Conservation (phyloP, 1,140 invertebrate species). For the Cecropterus lyciades region DNA sequence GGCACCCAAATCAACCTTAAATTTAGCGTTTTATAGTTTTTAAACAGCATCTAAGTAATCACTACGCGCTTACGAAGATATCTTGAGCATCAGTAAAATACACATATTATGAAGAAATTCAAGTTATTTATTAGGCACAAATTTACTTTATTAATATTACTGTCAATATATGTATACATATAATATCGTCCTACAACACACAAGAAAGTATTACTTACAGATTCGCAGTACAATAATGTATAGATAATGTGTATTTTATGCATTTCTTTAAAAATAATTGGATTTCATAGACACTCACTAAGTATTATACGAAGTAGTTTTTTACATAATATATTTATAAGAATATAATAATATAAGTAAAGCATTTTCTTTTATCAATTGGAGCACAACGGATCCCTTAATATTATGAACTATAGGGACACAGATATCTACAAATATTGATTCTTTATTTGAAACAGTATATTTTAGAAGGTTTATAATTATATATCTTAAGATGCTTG, state of each 20-base stretch:
- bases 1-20: constrained; percentile 65
- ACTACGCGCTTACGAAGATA: constrained; percentile 78
- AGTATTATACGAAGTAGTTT: constrained; percentile 71
- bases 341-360: constrained; percentile 83
- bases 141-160: constrained; percentile 68
- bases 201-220: constrained; percentile 65
- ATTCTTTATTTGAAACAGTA: constrained; percentile 71
- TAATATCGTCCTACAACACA: constrained; percentile 72
- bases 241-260: constrained; percentile 69
- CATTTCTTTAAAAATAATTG: constrained; percentile 74
- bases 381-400: constrained; percentile 77
- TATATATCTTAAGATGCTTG: constrained; percentile 67
- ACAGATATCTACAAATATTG: constrained; percentile 75
- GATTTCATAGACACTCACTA: constrained; percentile 80
- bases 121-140: constrained; percentile 80
- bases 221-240: constrained; percentile 63
- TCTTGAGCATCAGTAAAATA: constrained; percentile 81
- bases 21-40: constrained; percentile 53
- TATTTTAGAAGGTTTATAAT: constrained; percentile 67
- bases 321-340: constrained; percentile 83
- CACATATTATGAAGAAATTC: constrained; percentile 69
- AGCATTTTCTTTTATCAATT: constrained; percentile 78
- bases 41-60: constrained; percentile 68
- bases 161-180: constrained; percentile 58
- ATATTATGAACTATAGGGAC: constrained; percentile 65